A percentile compares a stretch with the other conserved stretches of the same genome.
Evolutionary conservation across 2,113 vertebrate genomes (phyloP).

Genomic region (Cranoglanis bouderius): DNA sequence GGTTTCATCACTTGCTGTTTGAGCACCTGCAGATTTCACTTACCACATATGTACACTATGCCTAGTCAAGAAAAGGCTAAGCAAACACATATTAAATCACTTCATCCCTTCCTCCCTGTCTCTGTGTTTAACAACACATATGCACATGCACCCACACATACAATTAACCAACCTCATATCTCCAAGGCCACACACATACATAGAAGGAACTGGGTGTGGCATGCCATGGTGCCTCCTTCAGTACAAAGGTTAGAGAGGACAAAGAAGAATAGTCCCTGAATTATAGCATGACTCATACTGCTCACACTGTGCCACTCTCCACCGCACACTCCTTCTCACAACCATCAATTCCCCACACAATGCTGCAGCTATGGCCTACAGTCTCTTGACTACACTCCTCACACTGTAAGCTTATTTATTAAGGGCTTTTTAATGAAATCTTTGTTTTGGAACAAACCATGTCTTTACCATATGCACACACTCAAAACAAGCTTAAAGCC

Average conservation of each 20-base stretch:
- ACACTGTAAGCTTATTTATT: background rate
- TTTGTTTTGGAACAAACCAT: background rate
- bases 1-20: background rate
- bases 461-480: background rate
- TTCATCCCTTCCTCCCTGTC: background rate
- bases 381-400: background rate
- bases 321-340: slow-evolving; percentile 30
- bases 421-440: too few relatives aligned
- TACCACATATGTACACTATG: slow-evolving; percentile 65
- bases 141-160: slow-evolving; percentile 42
- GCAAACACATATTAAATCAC: slow-evolving; percentile 7
- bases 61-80: slow-evolving; percentile 66
- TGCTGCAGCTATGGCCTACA: background rate
- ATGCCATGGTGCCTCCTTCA: slow-evolving; percentile 43
- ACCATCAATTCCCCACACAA: background rate
- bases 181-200: slow-evolving; percentile 33
- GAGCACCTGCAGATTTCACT: slow-evolving; percentile 57
- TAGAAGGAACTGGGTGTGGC: slow-evolving; percentile 66
- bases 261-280: slow-evolving; percentile 67
- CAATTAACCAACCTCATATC: slow-evolving; percentile 28
- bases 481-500: background rate
- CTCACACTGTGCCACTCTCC: slow-evolving; percentile 41
- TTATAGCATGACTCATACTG: slow-evolving; percentile 58
- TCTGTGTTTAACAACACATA: slow-evolving; percentile 14
- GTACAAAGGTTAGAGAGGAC: slow-evolving; percentile 67